phyloP scores from a whole-genome alignment of 2,797 vertebrate species.

The Dallia pectoralis region DNA sequence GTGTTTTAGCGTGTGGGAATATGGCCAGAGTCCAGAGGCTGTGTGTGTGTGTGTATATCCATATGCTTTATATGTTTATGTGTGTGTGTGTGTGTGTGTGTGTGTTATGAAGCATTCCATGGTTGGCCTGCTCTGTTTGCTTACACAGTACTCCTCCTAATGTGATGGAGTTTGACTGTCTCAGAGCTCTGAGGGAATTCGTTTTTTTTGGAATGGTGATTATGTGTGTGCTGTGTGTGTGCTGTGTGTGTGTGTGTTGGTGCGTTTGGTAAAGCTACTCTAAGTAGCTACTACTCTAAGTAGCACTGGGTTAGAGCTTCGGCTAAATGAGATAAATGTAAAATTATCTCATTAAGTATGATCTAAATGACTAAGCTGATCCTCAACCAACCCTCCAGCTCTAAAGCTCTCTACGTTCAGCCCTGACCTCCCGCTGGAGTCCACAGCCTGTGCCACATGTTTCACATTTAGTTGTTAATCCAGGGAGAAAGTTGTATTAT shows the following conservation, averaged over 20 bases:
- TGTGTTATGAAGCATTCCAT: background rate
- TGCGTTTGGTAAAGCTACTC: too few relatives aligned
- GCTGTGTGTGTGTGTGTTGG: background rate
- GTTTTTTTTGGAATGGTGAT: background rate
- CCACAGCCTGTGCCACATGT: background rate
- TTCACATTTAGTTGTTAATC: background rate
- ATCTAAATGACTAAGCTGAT: too few relatives aligned
- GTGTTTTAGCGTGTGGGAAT: constrained; percentile 1
- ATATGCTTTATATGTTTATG: background rate
- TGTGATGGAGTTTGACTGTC: background rate
- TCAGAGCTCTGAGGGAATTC: background rate
- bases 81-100: background rate
- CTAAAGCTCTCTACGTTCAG: too few relatives aligned
- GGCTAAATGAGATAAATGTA: too few relatives aligned
- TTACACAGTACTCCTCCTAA: background rate
- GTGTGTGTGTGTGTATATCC: constrained; percentile 2
- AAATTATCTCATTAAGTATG: too few relatives aligned
- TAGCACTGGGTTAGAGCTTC: too few relatives aligned
- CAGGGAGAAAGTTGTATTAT: background rate
- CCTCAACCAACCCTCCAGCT: too few relatives aligned
- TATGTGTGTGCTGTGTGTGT: too few relatives aligned
- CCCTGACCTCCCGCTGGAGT: too few relatives aligned
- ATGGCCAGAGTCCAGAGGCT: constrained; percentile 1
- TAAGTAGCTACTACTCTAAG: too few relatives aligned
- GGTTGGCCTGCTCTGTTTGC: background rate